Conservation (phyloP, 2,888 invertebrate species). For the Acrobasis consociella region DNA sequence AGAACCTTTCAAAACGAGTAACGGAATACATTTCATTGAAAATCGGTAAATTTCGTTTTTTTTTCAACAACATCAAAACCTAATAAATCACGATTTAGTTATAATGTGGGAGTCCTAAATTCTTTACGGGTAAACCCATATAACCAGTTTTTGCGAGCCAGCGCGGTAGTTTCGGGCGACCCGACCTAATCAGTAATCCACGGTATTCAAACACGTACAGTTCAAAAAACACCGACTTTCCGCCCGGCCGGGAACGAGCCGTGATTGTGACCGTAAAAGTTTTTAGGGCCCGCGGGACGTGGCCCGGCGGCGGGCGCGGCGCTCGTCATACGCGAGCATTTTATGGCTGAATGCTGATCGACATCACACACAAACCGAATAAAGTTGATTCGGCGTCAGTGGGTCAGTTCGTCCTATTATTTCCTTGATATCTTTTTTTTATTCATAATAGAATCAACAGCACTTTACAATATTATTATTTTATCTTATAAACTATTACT, state of each 20-base stretch:
- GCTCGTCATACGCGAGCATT: neutral
- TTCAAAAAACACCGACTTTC: neutral
- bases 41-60: too few species aligned
- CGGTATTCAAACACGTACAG: neutral
- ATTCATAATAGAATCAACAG: too few species aligned
- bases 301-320: too few species aligned
- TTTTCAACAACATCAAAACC: too few species aligned
- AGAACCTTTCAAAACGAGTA: too few species aligned
- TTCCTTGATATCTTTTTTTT: neutral
- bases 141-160: neutral
- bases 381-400: neutral
- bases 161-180: too few species aligned
- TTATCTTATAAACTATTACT: too few species aligned
- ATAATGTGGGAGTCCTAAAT: neutral
- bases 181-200: neutral
- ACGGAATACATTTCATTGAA: too few species aligned
- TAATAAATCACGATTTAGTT: neutral
- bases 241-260: neutral
- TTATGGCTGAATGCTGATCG: neutral
- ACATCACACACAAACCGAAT: neutral
- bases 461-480: too few species aligned
- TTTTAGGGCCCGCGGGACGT: conserved; percentile 2
- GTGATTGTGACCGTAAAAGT: conserved; percentile 3
- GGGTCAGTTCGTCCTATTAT: neutral
- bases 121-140: neutral